Evolutionary conservation across 1,140 invertebrate genomes (phyloP), one percentile per base, ranked within the genome.

Genomic region (Drosophila albomicans): DNA sequence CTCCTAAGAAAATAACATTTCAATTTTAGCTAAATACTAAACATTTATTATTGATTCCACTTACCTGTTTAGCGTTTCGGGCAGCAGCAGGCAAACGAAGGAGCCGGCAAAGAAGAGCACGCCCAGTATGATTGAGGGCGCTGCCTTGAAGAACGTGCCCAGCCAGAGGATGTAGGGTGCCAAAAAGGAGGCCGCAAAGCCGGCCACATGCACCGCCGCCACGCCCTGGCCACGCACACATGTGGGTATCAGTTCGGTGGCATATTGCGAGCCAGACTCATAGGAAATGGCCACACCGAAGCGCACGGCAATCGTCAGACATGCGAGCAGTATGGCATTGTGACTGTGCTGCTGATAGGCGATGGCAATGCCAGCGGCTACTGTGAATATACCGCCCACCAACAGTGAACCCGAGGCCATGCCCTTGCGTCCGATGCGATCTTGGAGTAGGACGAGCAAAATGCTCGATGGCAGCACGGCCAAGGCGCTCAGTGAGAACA

Each of bases 161-260:
- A 93, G 81, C 78, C 92, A 93, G 7, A 93, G 78, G 11, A 93
- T 93, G 79, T 95, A 95, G 20, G 95, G 94, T 35, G 94, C 93
- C 78, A 94, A 92, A 71, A 94, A 94, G 45, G 93, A 93, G 8
- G 94, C 94, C 1, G 93, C 93, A 78, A 94, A 94, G 1, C 94
- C 94, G n/a, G 93, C 93, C 30, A 95, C 94, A 74, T 95, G 94
- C 15, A 94, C 93, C 0, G 93, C 93, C 2, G 94, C 93, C 58
- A 95, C 94, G 35, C 94, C 94, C 88, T 94, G 94, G 10, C 93
- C 94, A 35, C 95, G 92, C n/a, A 96, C 94, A 46, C 94, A 94
- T 1, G 95, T 96, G 16, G 95, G 95, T 70, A 95, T 94, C 46
- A 95, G 91, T 84, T 96, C 95, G 2, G 95, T 95, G 45, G 95